Evolutionary conservation across 2,888 invertebrate genomes (phyloP).

Genomic region (Salticus scenicus): DNA sequence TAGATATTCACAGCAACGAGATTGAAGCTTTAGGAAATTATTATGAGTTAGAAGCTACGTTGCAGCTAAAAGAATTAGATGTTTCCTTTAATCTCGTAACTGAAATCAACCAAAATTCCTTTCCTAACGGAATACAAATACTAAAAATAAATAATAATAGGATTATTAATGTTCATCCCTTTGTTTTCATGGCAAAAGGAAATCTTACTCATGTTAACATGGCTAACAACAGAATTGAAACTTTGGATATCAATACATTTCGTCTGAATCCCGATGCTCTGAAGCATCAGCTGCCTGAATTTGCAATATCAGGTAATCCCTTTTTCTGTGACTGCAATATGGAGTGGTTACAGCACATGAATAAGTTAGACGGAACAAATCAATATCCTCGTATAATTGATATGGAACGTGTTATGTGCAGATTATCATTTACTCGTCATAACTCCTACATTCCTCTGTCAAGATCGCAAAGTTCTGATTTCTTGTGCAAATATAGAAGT

Average conservation of each 20-base stretch:
- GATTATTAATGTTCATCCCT: slow-evolving; percentile 88
- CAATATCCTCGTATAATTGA: slow-evolving; percentile 89
- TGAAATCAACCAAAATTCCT: slow-evolving; percentile 84
- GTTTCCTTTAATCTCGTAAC: slow-evolving; percentile 92
- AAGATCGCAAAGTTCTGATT: slow-evolving; percentile 87
- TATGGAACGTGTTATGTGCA: slow-evolving; percentile 87
- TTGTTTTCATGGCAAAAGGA: slow-evolving; percentile 90
- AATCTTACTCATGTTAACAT: slow-evolving; percentile 93
- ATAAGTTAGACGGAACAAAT: slow-evolving; percentile 81
- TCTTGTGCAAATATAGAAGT: slow-evolving; percentile 88
- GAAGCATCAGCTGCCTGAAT: slow-evolving; percentile 83
- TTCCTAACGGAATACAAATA: slow-evolving; percentile 89
- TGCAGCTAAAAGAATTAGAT: slow-evolving; percentile 88
- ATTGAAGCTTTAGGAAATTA: slow-evolving; percentile 88
- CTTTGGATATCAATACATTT: slow-evolving; percentile 91
- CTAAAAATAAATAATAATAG: slow-evolving; percentile 93
- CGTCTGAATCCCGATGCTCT: slow-evolving; percentile 86
- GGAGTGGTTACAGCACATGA: slow-evolving; percentile 91
- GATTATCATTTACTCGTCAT: slow-evolving; percentile 85
- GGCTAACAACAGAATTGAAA: slow-evolving; percentile 92
- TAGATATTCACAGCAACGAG: slow-evolving; percentile 91
- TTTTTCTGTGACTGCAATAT: slow-evolving; percentile 92
- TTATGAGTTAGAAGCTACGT: slow-evolving; percentile 86
- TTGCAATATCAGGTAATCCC: slow-evolving; percentile 89
- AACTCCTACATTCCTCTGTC: slow-evolving; percentile 84